phyloP scores from a whole-genome alignment of 2,888 invertebrate genomes.

The Chydorus sphaericus region DNA sequence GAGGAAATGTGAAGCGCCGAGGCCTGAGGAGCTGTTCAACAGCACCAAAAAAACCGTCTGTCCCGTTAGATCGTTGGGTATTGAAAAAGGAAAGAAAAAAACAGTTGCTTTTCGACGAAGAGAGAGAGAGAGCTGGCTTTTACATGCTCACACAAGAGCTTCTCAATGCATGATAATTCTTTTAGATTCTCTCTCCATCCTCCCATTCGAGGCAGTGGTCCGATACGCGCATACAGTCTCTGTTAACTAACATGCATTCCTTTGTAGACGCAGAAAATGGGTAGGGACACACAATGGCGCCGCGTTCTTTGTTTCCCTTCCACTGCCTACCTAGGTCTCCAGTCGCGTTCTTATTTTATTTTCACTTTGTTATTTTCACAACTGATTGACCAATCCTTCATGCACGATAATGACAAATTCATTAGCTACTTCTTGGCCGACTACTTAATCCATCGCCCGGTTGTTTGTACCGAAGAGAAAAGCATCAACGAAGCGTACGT shows the following conservation, averaged over 20 bases:
- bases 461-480: no score
- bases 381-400: background rate
- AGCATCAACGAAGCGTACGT: no score
- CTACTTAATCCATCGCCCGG: no score
- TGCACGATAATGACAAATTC: no score
- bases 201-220: conserved; percentile 2
- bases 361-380: background rate
- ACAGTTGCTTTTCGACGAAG: background rate
- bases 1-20: no score
- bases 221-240: conserved; percentile 5
- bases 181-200: no score
- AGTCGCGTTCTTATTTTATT: background rate
- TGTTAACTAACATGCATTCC: conserved; percentile 6
- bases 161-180: conserved; percentile 3
- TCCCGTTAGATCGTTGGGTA: no score
- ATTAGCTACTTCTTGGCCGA: no score
- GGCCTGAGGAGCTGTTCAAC: no score
- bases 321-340: background rate
- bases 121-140: background rate
- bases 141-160: background rate
- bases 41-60: no score
- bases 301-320: background rate
- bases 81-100: background rate
- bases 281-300: background rate
- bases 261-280: background rate